Percentiles rank a stretch among this genome's conserved stretches.
These are phyloP conservation scores for Micropterix aruncella DNA, from an alignment of 2,888 invertebrate species.

Conservation along the genomic window DNA sequence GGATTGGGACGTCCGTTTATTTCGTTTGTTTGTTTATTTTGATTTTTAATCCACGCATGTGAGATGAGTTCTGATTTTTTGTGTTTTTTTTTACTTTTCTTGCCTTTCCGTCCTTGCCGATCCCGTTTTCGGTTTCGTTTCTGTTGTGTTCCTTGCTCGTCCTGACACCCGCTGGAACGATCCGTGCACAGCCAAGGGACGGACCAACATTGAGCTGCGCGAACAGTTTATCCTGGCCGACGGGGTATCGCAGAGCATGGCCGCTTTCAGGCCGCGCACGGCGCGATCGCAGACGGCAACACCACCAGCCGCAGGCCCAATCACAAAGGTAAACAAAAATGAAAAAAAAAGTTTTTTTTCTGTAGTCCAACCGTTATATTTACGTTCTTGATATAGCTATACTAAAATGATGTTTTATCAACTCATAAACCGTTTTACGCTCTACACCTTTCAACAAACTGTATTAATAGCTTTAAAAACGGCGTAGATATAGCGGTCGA, in stretches of 20 bases:
- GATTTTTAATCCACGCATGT: slow-evolving; percentile 25
- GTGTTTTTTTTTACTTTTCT: slow-evolving; percentile 35
- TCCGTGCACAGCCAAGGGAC: slow-evolving; percentile 85
- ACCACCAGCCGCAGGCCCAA: slow-evolving; percentile 69
- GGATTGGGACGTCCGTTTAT: slow-evolving; percentile 16
- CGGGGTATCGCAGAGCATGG: slow-evolving; percentile 98
- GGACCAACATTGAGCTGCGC: slow-evolving; percentile 98
- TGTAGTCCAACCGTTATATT: no score
- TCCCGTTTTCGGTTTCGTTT: slow-evolving; percentile 23
- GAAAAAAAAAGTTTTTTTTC: no score
- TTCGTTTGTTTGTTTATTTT: slow-evolving; percentile 26
- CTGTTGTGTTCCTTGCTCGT: slow-evolving; percentile 24
- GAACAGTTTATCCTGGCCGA: slow-evolving; percentile 98
- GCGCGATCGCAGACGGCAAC: slow-evolving; percentile 64
- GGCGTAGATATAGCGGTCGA: no score
- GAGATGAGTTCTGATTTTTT: slow-evolving; percentile 21
- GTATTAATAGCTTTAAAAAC: no score
- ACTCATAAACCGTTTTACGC: no score
- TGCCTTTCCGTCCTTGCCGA: no score
- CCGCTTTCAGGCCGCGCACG: slow-evolving; percentile 93
- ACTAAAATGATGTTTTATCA: no score
- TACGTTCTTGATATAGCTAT: no score
- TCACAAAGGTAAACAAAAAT: slow-evolving; percentile 94
- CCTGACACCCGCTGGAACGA: slow-evolving; percentile 21
- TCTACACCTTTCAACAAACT: no score